Conservation (phyloP, 1,140 invertebrate species). For the Anoplolepis gracilipes region DNA sequence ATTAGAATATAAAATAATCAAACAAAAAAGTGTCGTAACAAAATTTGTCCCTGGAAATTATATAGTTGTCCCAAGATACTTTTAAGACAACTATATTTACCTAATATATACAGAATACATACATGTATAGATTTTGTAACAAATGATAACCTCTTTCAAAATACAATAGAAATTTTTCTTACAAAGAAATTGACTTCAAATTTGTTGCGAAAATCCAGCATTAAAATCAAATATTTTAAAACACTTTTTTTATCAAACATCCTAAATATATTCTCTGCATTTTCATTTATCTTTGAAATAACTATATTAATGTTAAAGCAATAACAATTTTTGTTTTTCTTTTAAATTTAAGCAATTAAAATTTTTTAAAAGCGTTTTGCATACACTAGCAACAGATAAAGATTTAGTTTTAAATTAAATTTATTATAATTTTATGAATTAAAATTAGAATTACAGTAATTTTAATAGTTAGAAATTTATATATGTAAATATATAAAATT, state of each 20-base stretch:
- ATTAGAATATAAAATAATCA: slow-evolving; percentile 12
- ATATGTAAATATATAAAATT: background rate
- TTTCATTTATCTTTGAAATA: background rate
- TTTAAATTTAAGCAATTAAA: background rate
- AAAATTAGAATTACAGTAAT: background rate
- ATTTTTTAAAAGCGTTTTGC: background rate
- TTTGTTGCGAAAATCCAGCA: background rate
- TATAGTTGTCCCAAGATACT: background rate
- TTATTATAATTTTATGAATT: background rate
- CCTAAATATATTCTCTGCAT: background rate
- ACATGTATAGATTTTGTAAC: background rate
- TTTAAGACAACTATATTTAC: slow-evolving; percentile 9
- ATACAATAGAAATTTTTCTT: background rate
- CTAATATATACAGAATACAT: slow-evolving; percentile 2
- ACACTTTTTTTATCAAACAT: background rate
- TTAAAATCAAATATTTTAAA: slow-evolving; percentile 29
- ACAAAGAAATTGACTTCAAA: background rate
- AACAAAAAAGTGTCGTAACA: background rate
- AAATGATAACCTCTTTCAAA: no score
- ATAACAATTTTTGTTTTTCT: background rate
- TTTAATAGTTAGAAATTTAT: background rate
- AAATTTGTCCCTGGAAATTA: slow-evolving; percentile 29
- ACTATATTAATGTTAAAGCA: background rate
- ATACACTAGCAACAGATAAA: background rate
- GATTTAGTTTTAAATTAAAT: background rate